Conservation (phyloP, 2,113 vertebrate genomes). For the Megatriorchis doriae region DNA sequence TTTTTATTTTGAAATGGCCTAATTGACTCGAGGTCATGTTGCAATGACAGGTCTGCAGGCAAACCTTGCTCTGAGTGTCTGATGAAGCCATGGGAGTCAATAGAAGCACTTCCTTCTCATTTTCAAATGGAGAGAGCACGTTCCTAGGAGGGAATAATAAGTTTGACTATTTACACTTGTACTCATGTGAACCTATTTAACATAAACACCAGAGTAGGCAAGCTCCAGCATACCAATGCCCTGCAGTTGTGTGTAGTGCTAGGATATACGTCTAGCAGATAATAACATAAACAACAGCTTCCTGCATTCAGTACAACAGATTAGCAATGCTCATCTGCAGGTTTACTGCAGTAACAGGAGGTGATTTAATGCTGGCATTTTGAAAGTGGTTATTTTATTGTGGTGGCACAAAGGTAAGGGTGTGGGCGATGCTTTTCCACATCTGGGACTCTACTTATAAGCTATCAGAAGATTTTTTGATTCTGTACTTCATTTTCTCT, state of each 20-base stretch:
- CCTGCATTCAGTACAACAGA: background rate
- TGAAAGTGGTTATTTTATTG: background rate
- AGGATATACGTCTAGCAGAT: background rate
- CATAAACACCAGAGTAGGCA: background rate
- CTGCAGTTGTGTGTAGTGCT: background rate
- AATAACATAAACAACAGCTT: background rate
- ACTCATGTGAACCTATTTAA: background rate
- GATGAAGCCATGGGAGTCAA: background rate
- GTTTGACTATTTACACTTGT: background rate
- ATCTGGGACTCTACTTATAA: background rate
- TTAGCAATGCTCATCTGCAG: background rate
- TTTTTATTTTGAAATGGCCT: background rate
- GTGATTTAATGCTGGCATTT: background rate
- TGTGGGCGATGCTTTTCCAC: background rate
- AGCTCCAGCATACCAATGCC: background rate
- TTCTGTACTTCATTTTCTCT: background rate
- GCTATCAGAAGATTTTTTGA: background rate
- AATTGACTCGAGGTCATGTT: background rate
- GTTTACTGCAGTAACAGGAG: background rate
- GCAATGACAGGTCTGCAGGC: background rate
- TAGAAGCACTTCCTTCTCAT: background rate
- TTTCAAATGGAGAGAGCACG: background rate
- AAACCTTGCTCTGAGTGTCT: background rate
- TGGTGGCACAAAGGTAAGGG: background rate
- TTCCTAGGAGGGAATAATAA: background rate